Evolutionary conservation across 1,140 invertebrate genomes (phyloP), one percentile per base, ranked within the genome.

Genomic region (Apis florea): DNA sequence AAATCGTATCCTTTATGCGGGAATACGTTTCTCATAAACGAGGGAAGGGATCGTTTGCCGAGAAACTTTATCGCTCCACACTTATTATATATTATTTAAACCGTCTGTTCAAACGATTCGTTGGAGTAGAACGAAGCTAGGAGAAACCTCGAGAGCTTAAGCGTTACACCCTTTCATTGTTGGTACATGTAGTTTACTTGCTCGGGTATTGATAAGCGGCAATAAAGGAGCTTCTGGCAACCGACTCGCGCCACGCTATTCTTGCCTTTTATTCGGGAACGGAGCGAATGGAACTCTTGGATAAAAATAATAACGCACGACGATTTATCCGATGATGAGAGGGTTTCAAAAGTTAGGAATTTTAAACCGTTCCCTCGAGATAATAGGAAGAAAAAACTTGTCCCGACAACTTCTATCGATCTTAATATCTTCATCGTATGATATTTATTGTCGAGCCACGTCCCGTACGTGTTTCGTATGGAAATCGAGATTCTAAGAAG

Each of bases 151-250:
- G 9, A 1, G 6, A 1, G 6, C 24, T 71, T 17, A 12, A 31
- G 13, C 66, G 40, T 49, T 70, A 70, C n/a, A n/a, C 24, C 51
- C 9, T 31, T 71, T 56, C 24, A 71, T 71, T 71, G 47, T 71
- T 53, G 24, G 51, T 71, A 17, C 21, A 49, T 51, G 26, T 71
- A 56, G 24, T 54, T 71, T 19, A 11, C 11, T 71, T 13, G 51
- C 51, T 31, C n/a, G 17, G 17, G 17, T 71, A 71, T 54, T 31
- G 69, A 54, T 54, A 71, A 15, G 24, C 13, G 24, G 69, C 19
- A 31, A 71, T 71, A 71, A 71, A 71, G 49, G 17, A 71, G 69
- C 9, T 71, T 53, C 69, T 71, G 24, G 51, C 69, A 71, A 54
- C 51, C 24, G 15, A 71, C 8, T 11, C 31, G 17, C 24, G 12